A percentile compares a stretch with the other conserved stretches of the same genome.
Evolutionary conservation across 1,140 invertebrate genomes (phyloP).

Genomic region (Drosophila kohkoa): DNA sequence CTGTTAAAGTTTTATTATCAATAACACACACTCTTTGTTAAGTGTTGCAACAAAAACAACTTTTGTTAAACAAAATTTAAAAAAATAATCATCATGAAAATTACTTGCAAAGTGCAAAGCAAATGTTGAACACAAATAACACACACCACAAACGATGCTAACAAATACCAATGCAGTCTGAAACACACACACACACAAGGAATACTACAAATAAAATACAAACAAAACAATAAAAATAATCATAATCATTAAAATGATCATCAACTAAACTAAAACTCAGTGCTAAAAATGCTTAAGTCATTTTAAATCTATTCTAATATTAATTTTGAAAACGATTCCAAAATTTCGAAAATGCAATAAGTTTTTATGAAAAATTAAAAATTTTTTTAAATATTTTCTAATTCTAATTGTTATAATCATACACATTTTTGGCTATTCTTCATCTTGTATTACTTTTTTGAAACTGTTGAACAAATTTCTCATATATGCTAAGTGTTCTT

Average conservation of each 20-base stretch:
- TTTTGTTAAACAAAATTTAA: conserved; percentile 35
- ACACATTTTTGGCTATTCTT: conserved; percentile 14
- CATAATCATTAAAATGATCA: conserved; percentile 12
- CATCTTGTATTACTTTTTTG: neutral
- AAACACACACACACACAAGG: conserved; percentile 23
- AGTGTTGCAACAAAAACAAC: conserved; percentile 22
- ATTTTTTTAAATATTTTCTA: conserved; percentile 22
- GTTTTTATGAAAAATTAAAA: conserved; percentile 16
- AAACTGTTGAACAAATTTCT: conserved; percentile 38
- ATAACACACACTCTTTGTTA: conserved; percentile 16
- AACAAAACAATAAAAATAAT: conserved; percentile 10
- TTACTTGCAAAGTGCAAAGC: conserved; percentile 40
- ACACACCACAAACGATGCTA: conserved; percentile 25
- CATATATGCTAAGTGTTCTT: conserved; percentile 43
- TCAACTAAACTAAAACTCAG: conserved; percentile 7
- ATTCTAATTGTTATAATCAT: conserved; percentile 31
- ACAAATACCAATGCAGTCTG: conserved; percentile 44
- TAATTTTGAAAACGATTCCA: conserved; percentile 26
- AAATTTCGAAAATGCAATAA: conserved; percentile 44
- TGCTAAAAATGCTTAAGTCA: conserved; percentile 17
- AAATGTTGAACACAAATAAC: conserved; percentile 32
- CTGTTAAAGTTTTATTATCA: conserved; percentile 32
- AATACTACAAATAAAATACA: conserved; percentile 18
- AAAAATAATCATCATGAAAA: neutral
- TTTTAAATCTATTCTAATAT: conserved; percentile 4